These are phyloP conservation scores for Tiliacea aurago DNA, from an alignment of 2,888 invertebrate species.

Conservation along the genomic window DNA sequence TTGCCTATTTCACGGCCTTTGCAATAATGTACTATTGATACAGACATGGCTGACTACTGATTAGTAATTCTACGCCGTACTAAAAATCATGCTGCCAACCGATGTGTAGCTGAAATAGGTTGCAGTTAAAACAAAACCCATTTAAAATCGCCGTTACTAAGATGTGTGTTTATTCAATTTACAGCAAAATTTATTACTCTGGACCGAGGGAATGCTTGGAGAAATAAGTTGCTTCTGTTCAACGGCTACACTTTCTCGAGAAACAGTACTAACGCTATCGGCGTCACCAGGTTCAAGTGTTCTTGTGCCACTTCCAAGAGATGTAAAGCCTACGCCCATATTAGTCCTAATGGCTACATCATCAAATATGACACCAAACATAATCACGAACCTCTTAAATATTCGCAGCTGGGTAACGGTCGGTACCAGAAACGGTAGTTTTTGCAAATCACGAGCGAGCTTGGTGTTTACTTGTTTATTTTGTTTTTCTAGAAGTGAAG, in stretches of 20 bases:
- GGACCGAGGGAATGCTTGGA: slow-evolving; percentile 44
- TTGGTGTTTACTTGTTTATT: not conserved
- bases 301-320: slow-evolving; percentile 54
- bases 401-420: slow-evolving; percentile 50
- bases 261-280: slow-evolving; percentile 52
- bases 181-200: slow-evolving; percentile 66
- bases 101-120: not conserved
- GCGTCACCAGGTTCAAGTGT: slow-evolving; percentile 61
- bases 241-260: slow-evolving; percentile 68
- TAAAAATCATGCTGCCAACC: not conserved
- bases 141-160: not conserved
- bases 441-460: not conserved
- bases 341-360: slow-evolving; percentile 57
- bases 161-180: slow-evolving; percentile 36
- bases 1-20: too few species aligned
- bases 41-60: not conserved
- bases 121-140: not conserved
- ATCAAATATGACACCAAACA: slow-evolving; percentile 54
- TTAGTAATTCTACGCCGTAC: not conserved
- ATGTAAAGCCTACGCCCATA: slow-evolving; percentile 67
- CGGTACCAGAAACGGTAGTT: slow-evolving; percentile 30
- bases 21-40: too few species aligned
- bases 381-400: slow-evolving; percentile 65
- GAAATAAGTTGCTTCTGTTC: slow-evolving; percentile 56
- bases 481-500: not conserved